Conservation (phyloP, 2,113 vertebrate genomes). For the Nansenia antarctica region DNA sequence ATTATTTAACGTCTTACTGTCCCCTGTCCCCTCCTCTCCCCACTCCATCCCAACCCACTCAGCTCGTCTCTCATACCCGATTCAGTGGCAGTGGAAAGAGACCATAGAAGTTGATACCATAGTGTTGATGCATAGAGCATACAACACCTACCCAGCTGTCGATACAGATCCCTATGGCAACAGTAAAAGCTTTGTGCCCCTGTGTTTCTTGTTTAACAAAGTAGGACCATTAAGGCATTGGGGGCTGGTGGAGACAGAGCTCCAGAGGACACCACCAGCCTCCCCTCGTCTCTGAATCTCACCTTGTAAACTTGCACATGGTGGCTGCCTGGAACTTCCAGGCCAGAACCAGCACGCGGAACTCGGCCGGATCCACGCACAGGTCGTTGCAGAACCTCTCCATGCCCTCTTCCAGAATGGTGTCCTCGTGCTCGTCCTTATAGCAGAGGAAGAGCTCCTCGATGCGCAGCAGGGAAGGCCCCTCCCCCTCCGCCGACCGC, state of each 20-base stretch:
- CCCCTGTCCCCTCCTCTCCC: not conserved
- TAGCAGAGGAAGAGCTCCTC: conserved; percentile 92
- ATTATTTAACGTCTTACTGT: not conserved
- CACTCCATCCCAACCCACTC: not conserved
- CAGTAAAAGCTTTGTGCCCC: too few species aligned
- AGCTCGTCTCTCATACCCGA: not conserved
- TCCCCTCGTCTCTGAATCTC: conserved; percentile 38
- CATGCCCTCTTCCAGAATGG: conserved; percentile 98
- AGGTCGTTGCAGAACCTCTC: conserved; percentile 97
- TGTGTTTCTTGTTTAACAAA: too few species aligned
- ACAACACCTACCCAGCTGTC: too few species aligned
- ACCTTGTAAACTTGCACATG: conserved; percentile 99
- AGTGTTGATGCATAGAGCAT: too few species aligned
- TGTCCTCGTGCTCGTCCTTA: conserved; percentile 93
- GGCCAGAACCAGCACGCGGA: conserved; percentile 94
- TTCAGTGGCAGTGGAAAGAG: too few species aligned
- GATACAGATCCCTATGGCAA: too few species aligned
- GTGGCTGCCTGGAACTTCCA: conserved; percentile 99
- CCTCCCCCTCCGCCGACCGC: conserved; percentile 72
- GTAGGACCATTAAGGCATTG: too few species aligned
- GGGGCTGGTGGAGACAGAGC: too few species aligned
- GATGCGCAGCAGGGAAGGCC: conserved; percentile 83
- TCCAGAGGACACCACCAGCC: not conserved
- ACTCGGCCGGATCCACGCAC: conserved; percentile 96
- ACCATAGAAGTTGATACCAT: too few species aligned